These are phyloP conservation scores for Microctenopoma stevenorrisi DNA, from an alignment of 2,797 vertebrate species.

Conservation along the genomic window DNA sequence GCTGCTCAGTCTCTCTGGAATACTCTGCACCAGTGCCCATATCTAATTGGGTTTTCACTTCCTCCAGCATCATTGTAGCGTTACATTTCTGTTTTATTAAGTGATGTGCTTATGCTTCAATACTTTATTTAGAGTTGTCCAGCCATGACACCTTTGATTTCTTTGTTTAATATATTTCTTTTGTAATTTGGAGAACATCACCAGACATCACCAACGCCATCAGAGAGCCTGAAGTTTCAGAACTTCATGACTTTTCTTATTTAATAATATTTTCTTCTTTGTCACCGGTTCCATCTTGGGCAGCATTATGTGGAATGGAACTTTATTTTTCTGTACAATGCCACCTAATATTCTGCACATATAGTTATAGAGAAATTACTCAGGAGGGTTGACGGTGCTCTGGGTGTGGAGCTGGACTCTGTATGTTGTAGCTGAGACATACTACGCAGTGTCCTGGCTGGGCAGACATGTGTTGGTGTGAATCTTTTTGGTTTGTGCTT, in stretches of 20 bases:
- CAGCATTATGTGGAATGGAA: not conserved
- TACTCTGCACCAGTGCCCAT: slow-evolving; percentile 70
- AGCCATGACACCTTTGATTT: slow-evolving; percentile 41
- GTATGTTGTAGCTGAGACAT: too few relatives aligned
- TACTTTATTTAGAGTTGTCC: slow-evolving; percentile 47
- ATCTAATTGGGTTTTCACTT: slow-evolving; percentile 77
- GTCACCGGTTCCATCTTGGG: not conserved
- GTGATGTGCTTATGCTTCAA: slow-evolving; percentile 55
- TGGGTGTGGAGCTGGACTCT: too few relatives aligned
- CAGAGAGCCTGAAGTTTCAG: too few relatives aligned
- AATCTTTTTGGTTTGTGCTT: too few relatives aligned
- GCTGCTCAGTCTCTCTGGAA: slow-evolving; percentile 59
- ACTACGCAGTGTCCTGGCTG: too few relatives aligned
- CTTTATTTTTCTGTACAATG: too few relatives aligned
- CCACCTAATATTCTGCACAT: too few relatives aligned
- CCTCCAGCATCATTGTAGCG: slow-evolving; percentile 58
- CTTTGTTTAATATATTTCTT: slow-evolving; percentile 1
- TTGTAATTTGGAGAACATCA: not conserved
- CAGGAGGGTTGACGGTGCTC: too few relatives aligned
- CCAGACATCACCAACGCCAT: too few relatives aligned
- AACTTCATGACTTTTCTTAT: too few relatives aligned
- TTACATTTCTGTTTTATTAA: slow-evolving; percentile 61
- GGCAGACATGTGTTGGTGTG: too few relatives aligned
- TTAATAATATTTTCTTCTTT: not conserved
- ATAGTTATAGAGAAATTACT: too few relatives aligned